Base-by-base conservation (phyloP, 2,888 invertebrate species). In the Drosophila melanosoma region DNA sequence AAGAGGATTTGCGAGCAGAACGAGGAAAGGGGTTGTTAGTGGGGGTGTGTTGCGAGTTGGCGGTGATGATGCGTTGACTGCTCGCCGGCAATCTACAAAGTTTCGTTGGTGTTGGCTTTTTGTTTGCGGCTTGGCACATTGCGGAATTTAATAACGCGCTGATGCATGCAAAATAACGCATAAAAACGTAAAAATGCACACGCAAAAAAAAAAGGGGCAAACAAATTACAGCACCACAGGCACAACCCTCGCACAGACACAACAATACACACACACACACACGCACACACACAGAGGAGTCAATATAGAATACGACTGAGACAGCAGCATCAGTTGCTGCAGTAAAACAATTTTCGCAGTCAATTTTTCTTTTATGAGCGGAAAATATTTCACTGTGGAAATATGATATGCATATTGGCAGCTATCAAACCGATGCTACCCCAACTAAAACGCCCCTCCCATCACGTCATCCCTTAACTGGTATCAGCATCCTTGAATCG, bases 291-390 rank as follows among this genome's bases (percentile, higher is more conserved):
- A 20, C n/a, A 40, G 3, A 3, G 6, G 35, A 54, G 12, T 4
- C 15, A 20, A 56, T 42, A 33, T 17, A 53, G 17, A 51, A 52
- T 17, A 35, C 57, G 23, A 70, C 69, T 74, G 74, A 61, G 82
- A 65, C 38, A 64, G 48, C 63, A 66, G 75, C 69, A 70, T 69
- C 81, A 83, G 77, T 62, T 63, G 86, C 83, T 72, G 71, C 73
- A 80, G 88, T 75, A 76, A 87, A 89, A 89, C 83, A 90, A 90
- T 87, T 90, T 87, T 89, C 86, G 90, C 88, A 90, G 90, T 90
- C 87, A 87, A 90, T 87, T 90, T 87, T 87, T 81, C 86, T 90
- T 87, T 87, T 87, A 87, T 90, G 86, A 89, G 76, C 76, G 79
- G 53, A 92, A 83, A 85, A 87, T 88, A 85, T 90, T 88, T 80